Evolutionary conservation across 2,797 vertebrate species (phyloP), one percentile per base, ranked within the genome.

Genomic region (Holocentrus rufus): DNA sequence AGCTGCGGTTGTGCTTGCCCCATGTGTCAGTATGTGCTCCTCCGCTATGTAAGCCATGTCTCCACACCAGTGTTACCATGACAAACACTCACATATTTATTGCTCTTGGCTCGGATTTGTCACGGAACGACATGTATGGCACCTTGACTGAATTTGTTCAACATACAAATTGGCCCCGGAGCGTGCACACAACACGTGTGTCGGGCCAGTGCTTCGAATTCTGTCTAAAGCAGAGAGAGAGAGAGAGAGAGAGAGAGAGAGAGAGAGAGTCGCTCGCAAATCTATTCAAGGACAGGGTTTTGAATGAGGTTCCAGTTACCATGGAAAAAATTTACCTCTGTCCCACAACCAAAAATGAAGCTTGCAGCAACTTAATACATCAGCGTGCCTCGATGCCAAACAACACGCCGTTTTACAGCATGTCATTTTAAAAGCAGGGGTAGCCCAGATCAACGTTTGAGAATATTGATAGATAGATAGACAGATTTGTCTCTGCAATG

Each of bases 301-400:
- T 89, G 78, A 90, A 86, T 81, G 62, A 74, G 72, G 79, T 86
- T 93, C 87, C 73, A 69, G 88, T 93, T 92, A 91, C 90, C 86
- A 86, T 89, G 86, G 89, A 92, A 91, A 92, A 89, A 75, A 85
- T 85, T 0, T 76, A 84, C 85, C 87, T 90, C 80, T 90, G 85
- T 87, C 85, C 85, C 67, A 83, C 64, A 72, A 85, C 69, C 61
- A 87, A 90, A 88, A 83, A 82, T 71, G 81, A 88, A 81, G 63
- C 71, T 67, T 79, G 78, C 47, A 10, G 87, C 80, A 87, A 87
- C 65, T 67, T 79, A 88, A 90, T 79, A 76, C 80, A 49, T 58
- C 13, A n/a, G 52, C 62, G 7, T 60, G 68, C 61, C 60, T 74
- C 18, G 1, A 66, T 61, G 66, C 70, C 54, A 42, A 39, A 68